phyloP scores from a whole-genome alignment of 2,797 vertebrate species.

The Loriculus beryllinus region DNA sequence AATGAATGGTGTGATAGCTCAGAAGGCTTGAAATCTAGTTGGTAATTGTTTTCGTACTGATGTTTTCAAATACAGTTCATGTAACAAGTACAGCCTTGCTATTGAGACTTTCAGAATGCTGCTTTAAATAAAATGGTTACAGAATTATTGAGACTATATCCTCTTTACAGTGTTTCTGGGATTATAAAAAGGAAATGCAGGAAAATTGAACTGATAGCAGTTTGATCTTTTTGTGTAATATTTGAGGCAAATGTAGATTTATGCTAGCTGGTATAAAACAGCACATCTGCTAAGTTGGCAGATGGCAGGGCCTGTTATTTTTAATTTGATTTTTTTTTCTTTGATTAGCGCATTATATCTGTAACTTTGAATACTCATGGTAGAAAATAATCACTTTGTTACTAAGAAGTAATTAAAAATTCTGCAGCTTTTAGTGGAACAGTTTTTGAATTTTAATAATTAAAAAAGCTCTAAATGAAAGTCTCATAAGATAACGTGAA shows the following conservation, averaged over 20 bases:
- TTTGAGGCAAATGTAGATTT: slow-evolving; percentile 1
- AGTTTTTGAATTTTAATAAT: not conserved
- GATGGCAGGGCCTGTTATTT: not conserved
- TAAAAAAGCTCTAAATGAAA: slow-evolving; percentile 9
- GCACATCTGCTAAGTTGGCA: slow-evolving; percentile 21
- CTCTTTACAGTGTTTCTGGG: not conserved
- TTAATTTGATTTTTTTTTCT: not conserved
- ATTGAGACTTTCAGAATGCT: slow-evolving; percentile 31
- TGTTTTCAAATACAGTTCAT: slow-evolving; percentile 57
- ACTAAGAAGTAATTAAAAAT: not conserved
- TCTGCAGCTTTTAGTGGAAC: not conserved
- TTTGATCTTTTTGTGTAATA: not conserved
- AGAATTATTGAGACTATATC: not conserved
- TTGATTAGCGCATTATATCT: slow-evolving; percentile 11
- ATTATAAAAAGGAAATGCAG: not conserved
- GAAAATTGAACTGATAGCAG: slow-evolving; percentile 25
- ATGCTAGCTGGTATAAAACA: slow-evolving; percentile 36
- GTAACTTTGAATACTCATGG: slow-evolving; percentile 34
- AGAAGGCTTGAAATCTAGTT: not conserved
- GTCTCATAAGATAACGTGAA: slow-evolving; percentile 3
- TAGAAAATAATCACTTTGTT: not conserved
- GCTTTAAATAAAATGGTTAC: slow-evolving; percentile 60
- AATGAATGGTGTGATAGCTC: not conserved
- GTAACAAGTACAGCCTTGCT: slow-evolving; percentile 1
- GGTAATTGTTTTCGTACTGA: not conserved